These are phyloP conservation scores for Pyrrhia umbra DNA, from an alignment of 2,888 invertebrate genomes.

Conservation along the genomic window DNA sequence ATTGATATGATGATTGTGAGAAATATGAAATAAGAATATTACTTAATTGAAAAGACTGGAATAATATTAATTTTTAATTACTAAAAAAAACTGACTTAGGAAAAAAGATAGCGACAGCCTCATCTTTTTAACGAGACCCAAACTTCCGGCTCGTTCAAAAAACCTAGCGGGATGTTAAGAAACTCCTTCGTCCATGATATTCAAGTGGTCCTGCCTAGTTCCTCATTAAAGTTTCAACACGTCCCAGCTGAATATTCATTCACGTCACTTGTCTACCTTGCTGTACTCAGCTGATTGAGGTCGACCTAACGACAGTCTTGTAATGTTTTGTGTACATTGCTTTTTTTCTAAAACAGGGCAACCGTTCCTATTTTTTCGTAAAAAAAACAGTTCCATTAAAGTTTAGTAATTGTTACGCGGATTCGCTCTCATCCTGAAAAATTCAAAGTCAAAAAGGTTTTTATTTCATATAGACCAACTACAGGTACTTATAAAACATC, in stretches of 20 bases:
- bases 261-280: conserved; percentile 56
- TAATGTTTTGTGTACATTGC: conserved; percentile 3
- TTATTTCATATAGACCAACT: too few species aligned
- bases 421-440: too few species aligned
- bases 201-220: conserved; percentile 32
- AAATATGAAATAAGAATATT: too few species aligned
- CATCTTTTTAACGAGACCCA: not conserved
- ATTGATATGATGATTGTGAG: too few species aligned
- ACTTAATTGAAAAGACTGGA: too few species aligned
- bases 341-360: not conserved
- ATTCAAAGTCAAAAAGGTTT: too few species aligned
- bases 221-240: conserved; percentile 69
- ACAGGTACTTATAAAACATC: too few species aligned
- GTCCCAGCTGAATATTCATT: conserved; percentile 71
- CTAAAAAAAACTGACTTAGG: not conserved
- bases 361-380: too few species aligned
- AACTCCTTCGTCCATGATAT: conserved; percentile 20
- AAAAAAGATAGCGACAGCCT: not conserved
- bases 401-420: too few species aligned
- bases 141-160: not conserved
- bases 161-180: not conserved
- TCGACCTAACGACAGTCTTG: not conserved
- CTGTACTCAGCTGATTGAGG: conserved; percentile 4
- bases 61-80: too few species aligned
- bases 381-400: too few species aligned